Conservation (phyloP, 2,797 vertebrate genomes). For the Eulemur rubriventer region DNA sequence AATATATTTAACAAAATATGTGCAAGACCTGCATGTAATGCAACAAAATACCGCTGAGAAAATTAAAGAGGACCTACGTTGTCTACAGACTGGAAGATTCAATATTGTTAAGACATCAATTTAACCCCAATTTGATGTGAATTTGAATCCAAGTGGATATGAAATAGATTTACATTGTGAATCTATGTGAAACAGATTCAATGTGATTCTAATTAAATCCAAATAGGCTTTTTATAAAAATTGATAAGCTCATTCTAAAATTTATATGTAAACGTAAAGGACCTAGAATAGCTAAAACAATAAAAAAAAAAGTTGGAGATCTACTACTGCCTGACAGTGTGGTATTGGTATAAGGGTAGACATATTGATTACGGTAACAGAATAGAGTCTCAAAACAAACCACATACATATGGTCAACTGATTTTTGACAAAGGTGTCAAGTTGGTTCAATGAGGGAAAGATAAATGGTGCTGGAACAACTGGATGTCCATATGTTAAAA, state of each 20-base stretch:
- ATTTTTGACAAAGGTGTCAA: background rate
- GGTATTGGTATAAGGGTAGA: background rate
- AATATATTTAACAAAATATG: slow-evolving; percentile 20
- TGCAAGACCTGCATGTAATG: background rate
- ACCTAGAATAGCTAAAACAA: background rate
- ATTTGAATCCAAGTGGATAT: background rate
- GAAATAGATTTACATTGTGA: background rate
- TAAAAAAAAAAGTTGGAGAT: background rate
- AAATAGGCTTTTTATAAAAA: background rate
- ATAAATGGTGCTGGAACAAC: background rate
- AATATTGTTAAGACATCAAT: slow-evolving; percentile 8
- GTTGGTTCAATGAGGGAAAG: background rate
- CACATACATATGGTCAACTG: background rate
- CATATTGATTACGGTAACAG: background rate
- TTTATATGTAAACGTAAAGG: slow-evolving; percentile 38
- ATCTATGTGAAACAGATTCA: background rate
- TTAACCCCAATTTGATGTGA: background rate
- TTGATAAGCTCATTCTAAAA: background rate
- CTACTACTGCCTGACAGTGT: background rate
- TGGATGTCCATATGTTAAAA: background rate
- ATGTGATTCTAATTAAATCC: background rate
- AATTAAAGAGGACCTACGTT: slow-evolving; percentile 2
- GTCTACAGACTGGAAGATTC: background rate
- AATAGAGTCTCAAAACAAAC: slow-evolving; percentile 2
- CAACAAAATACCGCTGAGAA: slow-evolving; percentile 30